A percentile compares a stretch with the other conserved stretches of the same genome.
Evolutionary conservation across 1,140 invertebrate species (phyloP).

Genomic region (Drosophila dunni): DNA sequence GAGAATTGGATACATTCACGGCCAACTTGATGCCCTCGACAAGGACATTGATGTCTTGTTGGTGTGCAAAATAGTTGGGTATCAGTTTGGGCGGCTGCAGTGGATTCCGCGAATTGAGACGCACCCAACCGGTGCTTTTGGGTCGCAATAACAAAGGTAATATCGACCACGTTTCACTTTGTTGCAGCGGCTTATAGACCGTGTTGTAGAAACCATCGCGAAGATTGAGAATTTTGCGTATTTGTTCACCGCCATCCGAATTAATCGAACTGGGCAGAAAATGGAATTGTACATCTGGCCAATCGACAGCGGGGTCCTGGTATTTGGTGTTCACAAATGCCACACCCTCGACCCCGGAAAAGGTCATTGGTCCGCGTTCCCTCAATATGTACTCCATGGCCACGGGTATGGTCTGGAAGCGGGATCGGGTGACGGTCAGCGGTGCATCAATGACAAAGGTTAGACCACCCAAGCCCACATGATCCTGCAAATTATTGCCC

Average conservation of each 20-base stretch:
- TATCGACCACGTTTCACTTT: slow-evolving; percentile 93
- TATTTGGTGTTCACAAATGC: slow-evolving; percentile 94
- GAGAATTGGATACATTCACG: slow-evolving; percentile 90
- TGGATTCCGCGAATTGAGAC: slow-evolving; percentile 92
- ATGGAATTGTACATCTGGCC: slow-evolving; percentile 95
- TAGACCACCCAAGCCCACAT: slow-evolving; percentile 91
- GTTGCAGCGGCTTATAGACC: slow-evolving; percentile 92
- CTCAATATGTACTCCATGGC: slow-evolving; percentile 92
- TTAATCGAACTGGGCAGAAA: slow-evolving; percentile 93
- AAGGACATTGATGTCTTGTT: slow-evolving; percentile 90
- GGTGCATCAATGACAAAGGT: slow-evolving; percentile 93
- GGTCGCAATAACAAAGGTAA: slow-evolving; percentile 92
- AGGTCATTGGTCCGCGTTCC: slow-evolving; percentile 92
- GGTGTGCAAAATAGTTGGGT: slow-evolving; percentile 95
- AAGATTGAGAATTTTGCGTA: slow-evolving; percentile 90
- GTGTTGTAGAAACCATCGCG: slow-evolving; percentile 93
- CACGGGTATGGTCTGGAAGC: slow-evolving; percentile 91
- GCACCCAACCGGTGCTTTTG: slow-evolving; percentile 92
- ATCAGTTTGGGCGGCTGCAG: slow-evolving; percentile 93
- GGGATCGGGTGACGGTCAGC: slow-evolving; percentile 90
- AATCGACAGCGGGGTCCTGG: slow-evolving; percentile 89
- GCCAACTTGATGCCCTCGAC: slow-evolving; percentile 93
- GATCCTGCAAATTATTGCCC: slow-evolving; percentile 91
- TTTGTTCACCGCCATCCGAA: slow-evolving; percentile 91
- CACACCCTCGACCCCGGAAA: slow-evolving; percentile 92